These are phyloP conservation scores for Ceyx erithaca DNA, from an alignment of 2,797 vertebrate species.

Conservation along the genomic window DNA sequence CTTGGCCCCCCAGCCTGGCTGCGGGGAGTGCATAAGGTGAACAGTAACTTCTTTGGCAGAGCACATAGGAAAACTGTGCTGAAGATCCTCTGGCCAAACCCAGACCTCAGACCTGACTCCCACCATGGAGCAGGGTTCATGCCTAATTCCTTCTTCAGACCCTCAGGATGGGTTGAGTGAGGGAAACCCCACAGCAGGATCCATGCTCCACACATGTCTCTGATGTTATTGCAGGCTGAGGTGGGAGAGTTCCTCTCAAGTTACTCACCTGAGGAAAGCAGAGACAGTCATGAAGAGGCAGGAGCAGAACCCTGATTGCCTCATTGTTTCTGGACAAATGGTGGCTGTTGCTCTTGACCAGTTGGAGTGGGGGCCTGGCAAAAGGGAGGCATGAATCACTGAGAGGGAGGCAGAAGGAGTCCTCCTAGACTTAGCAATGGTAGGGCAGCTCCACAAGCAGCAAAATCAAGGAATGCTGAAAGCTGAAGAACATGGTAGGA, in stretches of 20 bases:
- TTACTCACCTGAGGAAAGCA: not conserved
- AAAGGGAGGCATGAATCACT: not conserved
- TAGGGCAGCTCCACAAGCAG: not conserved
- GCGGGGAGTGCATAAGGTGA: not conserved
- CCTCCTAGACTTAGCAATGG: not conserved
- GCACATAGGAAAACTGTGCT: not conserved
- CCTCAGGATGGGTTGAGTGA: not conserved
- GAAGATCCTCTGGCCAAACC: not conserved
- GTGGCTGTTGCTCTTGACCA: not conserved
- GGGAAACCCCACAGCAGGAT: not conserved
- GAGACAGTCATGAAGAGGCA: not conserved
- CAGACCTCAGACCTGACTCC: not conserved
- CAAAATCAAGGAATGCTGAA: not conserved
- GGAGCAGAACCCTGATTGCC: not conserved
- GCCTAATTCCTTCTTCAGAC: not conserved
- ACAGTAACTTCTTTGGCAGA: not conserved
- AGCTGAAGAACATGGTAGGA: not conserved
- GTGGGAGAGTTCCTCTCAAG: not conserved
- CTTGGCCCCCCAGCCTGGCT: not conserved
- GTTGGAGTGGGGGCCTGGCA: not conserved
- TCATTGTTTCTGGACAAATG: not conserved
- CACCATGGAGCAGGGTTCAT: fast-evolving
- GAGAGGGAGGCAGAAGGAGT: not conserved
- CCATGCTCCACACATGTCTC: not conserved
- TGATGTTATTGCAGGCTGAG: not conserved